These are phyloP conservation scores for Dexiosoma caninum DNA, from an alignment of 2,888 invertebrate genomes.

Conservation along the genomic window DNA sequence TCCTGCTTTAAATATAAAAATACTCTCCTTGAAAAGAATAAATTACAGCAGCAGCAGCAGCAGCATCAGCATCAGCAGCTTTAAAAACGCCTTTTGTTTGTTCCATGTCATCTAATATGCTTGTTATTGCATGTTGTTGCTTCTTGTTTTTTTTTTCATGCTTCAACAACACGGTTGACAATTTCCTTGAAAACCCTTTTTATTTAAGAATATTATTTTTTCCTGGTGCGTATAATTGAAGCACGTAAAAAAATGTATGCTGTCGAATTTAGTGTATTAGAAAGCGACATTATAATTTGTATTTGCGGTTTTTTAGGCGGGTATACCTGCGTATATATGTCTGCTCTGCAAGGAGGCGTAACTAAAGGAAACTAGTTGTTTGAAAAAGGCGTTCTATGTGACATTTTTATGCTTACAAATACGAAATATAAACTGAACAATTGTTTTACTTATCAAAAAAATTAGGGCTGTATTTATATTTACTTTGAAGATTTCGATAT, in stretches of 20 bases:
- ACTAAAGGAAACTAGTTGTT: conserved; percentile 40
- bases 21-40: not conserved
- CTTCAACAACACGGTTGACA: conserved; percentile 47
- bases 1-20: not conserved
- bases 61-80: not conserved
- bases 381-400: conserved; percentile 44
- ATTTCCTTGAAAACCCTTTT: conserved; percentile 56
- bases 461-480: not conserved
- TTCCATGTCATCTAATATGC: conserved; percentile 58
- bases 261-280: not conserved
- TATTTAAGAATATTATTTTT: not conserved
- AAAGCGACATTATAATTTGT: conserved; percentile 18
- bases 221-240: conserved; percentile 29
- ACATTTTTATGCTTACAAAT: conserved; percentile 24
- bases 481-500: too few relatives aligned
- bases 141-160: conserved; percentile 13
- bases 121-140: too few relatives aligned
- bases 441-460: not conserved
- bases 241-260: not conserved
- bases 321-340: conserved; percentile 42
- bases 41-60: not conserved
- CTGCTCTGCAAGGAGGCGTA: conserved; percentile 21
- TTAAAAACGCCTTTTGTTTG: conserved; percentile 57
- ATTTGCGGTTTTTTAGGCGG: conserved; percentile 49
- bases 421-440: not conserved